phyloP scores from a whole-genome alignment of 2,888 invertebrate species.

The Amorpha juglandis region DNA sequence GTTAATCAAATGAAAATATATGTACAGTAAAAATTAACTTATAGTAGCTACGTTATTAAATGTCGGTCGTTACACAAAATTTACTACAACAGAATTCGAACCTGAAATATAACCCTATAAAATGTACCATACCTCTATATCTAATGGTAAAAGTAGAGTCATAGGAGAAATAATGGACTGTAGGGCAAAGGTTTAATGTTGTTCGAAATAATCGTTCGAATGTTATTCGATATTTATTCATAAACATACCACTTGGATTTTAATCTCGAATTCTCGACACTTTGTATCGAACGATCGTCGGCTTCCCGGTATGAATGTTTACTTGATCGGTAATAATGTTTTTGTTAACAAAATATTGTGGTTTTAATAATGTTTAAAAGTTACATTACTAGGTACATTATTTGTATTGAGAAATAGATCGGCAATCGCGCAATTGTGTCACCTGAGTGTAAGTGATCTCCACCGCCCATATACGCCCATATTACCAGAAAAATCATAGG shows the following conservation, averaged over 20 bases:
- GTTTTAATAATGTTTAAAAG: no score
- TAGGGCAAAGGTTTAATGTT: slow-evolving; percentile 19
- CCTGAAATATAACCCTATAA: slow-evolving; percentile 5
- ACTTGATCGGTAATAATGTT: slow-evolving; percentile 1
- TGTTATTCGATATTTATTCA: slow-evolving; percentile 24
- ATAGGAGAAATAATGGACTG: slow-evolving; percentile 7
- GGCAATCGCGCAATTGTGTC: no score
- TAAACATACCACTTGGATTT: slow-evolving; percentile 10
- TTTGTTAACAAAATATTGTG: not conserved
- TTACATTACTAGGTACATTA: no score
- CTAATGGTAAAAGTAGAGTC: not conserved
- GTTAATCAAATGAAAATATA: slow-evolving; percentile 11
- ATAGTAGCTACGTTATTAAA: not conserved
- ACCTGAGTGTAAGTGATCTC: no score
- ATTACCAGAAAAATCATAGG: no score
- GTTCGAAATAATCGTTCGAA: slow-evolving; percentile 5
- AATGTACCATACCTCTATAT: not conserved
- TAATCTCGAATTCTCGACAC: slow-evolving; percentile 1
- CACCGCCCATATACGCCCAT: no score
- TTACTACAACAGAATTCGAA: not conserved
- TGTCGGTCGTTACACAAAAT: not conserved
- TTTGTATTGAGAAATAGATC: no score
- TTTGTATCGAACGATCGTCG: not conserved
- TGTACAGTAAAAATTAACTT: slow-evolving; percentile 3
- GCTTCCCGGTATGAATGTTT: not conserved